Evolutionary conservation across 2,113 vertebrate genomes (phyloP).

Genomic region (Siniperca knerii): DNA sequence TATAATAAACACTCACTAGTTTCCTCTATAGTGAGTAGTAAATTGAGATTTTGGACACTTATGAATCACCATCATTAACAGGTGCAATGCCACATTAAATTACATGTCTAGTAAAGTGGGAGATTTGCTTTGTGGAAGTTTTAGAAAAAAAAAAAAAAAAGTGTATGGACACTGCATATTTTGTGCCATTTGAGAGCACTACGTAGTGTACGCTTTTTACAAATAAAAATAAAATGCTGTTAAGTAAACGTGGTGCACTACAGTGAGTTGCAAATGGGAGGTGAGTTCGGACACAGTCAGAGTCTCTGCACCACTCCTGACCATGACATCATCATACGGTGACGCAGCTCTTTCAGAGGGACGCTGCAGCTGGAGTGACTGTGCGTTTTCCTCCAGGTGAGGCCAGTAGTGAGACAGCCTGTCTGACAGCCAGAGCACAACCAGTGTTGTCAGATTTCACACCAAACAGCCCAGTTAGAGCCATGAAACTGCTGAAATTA

Average conservation of each 20-base stretch:
- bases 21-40: too few species aligned
- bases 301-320: constrained; percentile 19
- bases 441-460: not conserved
- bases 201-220: not conserved
- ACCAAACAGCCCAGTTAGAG: not conserved
- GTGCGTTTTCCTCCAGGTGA: constrained; percentile 25
- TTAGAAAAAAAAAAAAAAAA: too few species aligned
- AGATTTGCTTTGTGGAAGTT: too few species aligned
- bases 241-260: not conserved
- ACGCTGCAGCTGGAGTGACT: constrained; percentile 51
- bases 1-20: too few species aligned
- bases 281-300: not conserved
- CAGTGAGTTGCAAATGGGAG: not conserved
- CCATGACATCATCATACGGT: constrained; percentile 25
- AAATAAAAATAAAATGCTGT: not conserved
- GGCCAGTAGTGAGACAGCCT: not conserved
- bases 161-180: not conserved
- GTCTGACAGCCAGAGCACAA: not conserved
- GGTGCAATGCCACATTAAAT: not conserved
- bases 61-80: not conserved
- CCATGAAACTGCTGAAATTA: not conserved
- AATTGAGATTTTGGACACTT: too few species aligned
- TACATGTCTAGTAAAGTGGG: too few species aligned
- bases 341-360: constrained; percentile 32
- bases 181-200: too few species aligned